Percentiles rank a stretch among this genome's conserved stretches.
These are phyloP conservation scores for Drosophila longiperda DNA, from an alignment of 2,888 invertebrate species.

Conservation along the genomic window DNA sequence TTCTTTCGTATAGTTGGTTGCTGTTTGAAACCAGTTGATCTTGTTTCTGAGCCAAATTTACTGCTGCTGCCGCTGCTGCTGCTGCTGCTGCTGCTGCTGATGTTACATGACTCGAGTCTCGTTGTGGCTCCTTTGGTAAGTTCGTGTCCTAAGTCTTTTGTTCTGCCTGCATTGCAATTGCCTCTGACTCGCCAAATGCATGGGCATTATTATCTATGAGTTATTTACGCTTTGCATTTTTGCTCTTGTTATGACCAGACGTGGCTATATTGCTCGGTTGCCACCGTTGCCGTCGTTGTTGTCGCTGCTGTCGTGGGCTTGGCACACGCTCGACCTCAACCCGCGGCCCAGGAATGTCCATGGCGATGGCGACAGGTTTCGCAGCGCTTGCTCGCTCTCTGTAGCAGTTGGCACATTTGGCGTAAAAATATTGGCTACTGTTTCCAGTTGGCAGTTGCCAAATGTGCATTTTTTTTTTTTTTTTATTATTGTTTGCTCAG, in stretches of 20 bases:
- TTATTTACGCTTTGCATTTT: constrained; percentile 73
- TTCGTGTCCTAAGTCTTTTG: constrained; percentile 82
- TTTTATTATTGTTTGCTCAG: constrained; percentile 17
- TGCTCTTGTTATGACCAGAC: constrained; percentile 74
- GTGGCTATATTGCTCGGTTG: constrained; percentile 30
- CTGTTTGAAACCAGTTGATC: constrained; percentile 74
- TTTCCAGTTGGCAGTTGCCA: constrained; percentile 60
- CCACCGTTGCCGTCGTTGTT: constrained; percentile 18
- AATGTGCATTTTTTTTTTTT: constrained; percentile 24
- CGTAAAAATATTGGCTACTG: constrained; percentile 69
- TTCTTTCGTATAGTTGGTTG: constrained; percentile 22
- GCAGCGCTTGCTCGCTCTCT: constrained; percentile 35
- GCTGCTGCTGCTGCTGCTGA: constrained; percentile 13
- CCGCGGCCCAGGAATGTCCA: constrained; percentile 67
- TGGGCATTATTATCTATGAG: constrained; percentile 78
- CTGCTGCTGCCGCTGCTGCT: constrained; percentile 7
- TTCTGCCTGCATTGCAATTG: constrained; percentile 68
- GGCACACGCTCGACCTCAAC: constrained; percentile 68
- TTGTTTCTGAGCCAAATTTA: constrained; percentile 64
- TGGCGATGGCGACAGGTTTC: constrained; percentile 71
- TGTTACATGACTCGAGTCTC: constrained; percentile 76
- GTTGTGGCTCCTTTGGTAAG: constrained; percentile 66
- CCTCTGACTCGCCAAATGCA: constrained; percentile 62
- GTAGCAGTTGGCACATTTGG: constrained; percentile 65
- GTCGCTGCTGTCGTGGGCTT: constrained; percentile 66